These are phyloP conservation scores for Callyntrura sp. DNA, from an alignment of 2,888 invertebrate genomes.

Conservation along the genomic window DNA sequence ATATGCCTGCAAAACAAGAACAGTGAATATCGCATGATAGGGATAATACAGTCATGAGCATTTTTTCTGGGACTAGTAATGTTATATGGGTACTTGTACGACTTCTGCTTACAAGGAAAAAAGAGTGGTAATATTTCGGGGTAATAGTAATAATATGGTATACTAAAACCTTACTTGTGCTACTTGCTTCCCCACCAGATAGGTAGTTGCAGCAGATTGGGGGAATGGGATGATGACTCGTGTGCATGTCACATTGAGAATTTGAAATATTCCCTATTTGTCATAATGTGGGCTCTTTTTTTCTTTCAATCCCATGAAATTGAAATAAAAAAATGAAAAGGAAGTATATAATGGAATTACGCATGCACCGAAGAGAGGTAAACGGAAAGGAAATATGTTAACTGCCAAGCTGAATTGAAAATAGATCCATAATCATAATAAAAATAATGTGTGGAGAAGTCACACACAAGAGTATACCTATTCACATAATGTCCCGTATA, in stretches of 20 bases:
- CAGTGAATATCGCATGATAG: too few species aligned
- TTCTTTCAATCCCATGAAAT: conserved; percentile 57
- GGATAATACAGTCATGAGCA: too few species aligned
- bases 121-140: conserved; percentile 25
- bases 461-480: neutral
- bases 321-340: conserved; percentile 63
- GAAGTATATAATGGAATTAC: too few species aligned
- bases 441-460: conserved; percentile 24
- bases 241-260: conserved; percentile 39
- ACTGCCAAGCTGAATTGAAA: conserved; percentile 3
- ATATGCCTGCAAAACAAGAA: neutral
- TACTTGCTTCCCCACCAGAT: neutral
- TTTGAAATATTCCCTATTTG: conserved; percentile 57
- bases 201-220: neutral
- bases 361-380: conserved; percentile 44
- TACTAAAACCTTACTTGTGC: neutral
- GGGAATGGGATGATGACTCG: conserved; percentile 11
- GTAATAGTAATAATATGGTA: conserved; percentile 4
- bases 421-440: conserved; percentile 21
- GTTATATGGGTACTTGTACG: conserved; percentile 16
- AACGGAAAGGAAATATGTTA: conserved; percentile 15
- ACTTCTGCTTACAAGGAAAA: conserved; percentile 5
- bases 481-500: neutral
- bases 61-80: neutral
- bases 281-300: conserved; percentile 20